Evolutionary conservation across 2,888 invertebrate species (phyloP), one percentile per base, ranked within the genome.

Genomic region (Vanessa cardui): DNA sequence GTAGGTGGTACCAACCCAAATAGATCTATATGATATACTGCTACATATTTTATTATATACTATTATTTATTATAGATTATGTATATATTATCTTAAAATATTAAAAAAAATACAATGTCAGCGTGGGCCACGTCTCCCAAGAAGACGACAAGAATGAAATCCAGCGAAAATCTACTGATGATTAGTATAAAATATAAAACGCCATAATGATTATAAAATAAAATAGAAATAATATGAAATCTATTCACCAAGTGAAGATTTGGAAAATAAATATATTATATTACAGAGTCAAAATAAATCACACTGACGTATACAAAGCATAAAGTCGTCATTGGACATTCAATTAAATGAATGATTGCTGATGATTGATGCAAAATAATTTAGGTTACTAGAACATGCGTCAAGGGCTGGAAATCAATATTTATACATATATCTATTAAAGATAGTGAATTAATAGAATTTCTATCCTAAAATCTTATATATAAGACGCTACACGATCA

Each of bases 331-430:
- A 12, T 39, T 33, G 56, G 56, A 56, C 56, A 18, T 39, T 12
- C 39, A 56, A 39, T 56, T 56, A 56, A 56, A 56, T 18, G 56
- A 56, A 56, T 56, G 18, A 56, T 26, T 52, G 26, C 21, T 56
- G 15, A 56, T 56, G 56, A 56, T 56, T 39, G 56, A 56, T 56
- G 56, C 18, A 39, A 39, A 33, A 18, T 39, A 56, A 56, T 56
- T 56, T 39, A 56, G 56, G 56, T 56, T 56, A 56, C 39, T 56
- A 12, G 39, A 39, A 54, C 26, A 52, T 18, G 56, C 52, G 26
- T 39, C 56, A 18, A 39, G 39, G 39, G 18, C 33, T 18, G 12
- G 12, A 16, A 33, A 31, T 54, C 54, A n/a, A 31, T 54, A 52
- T 2, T 26, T 52, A 49, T 20, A 8, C 21, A 52, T 12, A 52